Base-by-base conservation (phyloP, 2,888 invertebrate species). In the Halocaridina rubra region DNA sequence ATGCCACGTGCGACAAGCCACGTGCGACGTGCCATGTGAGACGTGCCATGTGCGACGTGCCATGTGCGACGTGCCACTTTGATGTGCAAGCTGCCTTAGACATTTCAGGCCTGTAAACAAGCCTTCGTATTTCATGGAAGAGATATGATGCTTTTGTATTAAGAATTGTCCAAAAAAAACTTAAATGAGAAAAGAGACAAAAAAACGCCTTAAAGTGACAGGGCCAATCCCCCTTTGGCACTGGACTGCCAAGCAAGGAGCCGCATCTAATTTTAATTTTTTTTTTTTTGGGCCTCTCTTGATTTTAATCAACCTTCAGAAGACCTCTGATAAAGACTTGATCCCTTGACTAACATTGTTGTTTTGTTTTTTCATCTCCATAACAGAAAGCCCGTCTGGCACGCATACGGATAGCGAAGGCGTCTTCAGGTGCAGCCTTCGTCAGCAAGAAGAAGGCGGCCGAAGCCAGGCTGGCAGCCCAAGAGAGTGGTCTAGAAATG, bases 361-460 rank as follows among this genome's bases (percentile, higher is more conserved):
- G 8, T 30, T 57, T 32, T 19, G 16, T 69, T 29, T 8, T 69
- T 30, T 79, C n/a, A 30, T 71, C 53, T 76, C 64, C 88, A 82
- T 94, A 94, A 67, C 94, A 99, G 99, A 99, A 99, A 97, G 99
- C 99, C 33, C 95, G 99, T 84, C 93, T 99, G 91, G 98, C 99
- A 46, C 95, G 99, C 88, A 99, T 99, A 90, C 95, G 98, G 87
- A 98, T 99, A 91, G 99, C 99, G 80, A 99, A 99, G 92, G 99
- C 98, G 80, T 99, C 99, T 2, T 98, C 98, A 22, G 98, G 99
- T 3, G 99, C 98, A 3, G 99, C 99, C 2, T 98, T 99, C 92
- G 97, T 99, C 89, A 96, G 95, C 91, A 98, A 98, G 93, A 99
- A 99, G 94, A 98, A 98, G 91, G 98, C 98, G 0, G 98, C 98